A percentile compares a stretch with the other conserved stretches of the same genome.
Evolutionary conservation across 2,113 vertebrate genomes (phyloP).

Genomic region (Neoarius graeffei): DNA sequence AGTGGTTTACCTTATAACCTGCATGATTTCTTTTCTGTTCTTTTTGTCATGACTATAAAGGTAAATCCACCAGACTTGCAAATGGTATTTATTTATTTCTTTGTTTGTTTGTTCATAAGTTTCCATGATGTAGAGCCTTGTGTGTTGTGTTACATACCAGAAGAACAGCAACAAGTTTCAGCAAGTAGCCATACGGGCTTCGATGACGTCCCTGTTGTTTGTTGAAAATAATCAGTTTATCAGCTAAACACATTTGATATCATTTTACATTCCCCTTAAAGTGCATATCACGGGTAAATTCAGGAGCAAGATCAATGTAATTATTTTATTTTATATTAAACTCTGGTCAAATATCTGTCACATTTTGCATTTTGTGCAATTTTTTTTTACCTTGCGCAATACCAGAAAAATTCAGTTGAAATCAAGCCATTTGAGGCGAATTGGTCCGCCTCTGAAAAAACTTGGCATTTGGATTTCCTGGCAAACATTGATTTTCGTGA

Average conservation of each 20-base stretch:
- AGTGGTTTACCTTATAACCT: not conserved
- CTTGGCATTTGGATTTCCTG: too few species aligned
- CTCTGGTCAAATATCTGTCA: too few species aligned
- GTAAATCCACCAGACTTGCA: not conserved
- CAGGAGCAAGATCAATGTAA: too few species aligned
- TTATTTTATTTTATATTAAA: too few species aligned
- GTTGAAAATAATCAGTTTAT: not conserved
- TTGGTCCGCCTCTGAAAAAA: too few species aligned
- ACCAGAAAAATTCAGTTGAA: too few species aligned
- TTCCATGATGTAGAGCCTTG: not conserved
- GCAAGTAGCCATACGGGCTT: constrained; percentile 55
- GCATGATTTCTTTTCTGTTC: not conserved
- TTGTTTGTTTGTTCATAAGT: not conserved
- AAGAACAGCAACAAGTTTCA: constrained; percentile 30
- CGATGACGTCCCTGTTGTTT: not conserved
- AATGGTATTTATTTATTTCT: not conserved
- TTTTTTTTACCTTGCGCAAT: too few species aligned
- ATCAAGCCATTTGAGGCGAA: too few species aligned
- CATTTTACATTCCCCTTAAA: not conserved
- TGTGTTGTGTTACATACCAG: constrained; percentile 27
- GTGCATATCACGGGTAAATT: too few species aligned
- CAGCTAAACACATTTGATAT: not conserved
- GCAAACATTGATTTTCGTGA: too few species aligned
- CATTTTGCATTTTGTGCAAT: too few species aligned
- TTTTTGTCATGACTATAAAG: not conserved